phyloP scores from a whole-genome alignment of 2,797 vertebrate genomes.

The Menidia menidia region DNA sequence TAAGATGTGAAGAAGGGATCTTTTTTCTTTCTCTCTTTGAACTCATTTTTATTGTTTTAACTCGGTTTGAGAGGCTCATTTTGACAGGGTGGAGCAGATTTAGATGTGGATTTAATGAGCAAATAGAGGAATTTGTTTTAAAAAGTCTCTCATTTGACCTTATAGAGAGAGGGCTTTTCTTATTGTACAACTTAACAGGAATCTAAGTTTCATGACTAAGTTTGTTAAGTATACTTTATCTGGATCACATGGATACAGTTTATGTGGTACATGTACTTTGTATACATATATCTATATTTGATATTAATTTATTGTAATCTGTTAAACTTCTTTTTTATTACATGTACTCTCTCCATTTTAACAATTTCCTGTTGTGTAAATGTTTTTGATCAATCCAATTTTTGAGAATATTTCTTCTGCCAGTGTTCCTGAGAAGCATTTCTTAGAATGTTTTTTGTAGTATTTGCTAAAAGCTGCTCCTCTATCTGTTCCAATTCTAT shows the following conservation, averaged over 20 bases:
- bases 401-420: conserved; percentile 34
- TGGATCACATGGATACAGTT: conserved; percentile 45
- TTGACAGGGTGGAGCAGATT: conserved; percentile 20
- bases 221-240: conserved; percentile 30
- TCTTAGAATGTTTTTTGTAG: conserved; percentile 20
- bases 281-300: conserved; percentile 39
- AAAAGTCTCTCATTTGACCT: conserved; percentile 18
- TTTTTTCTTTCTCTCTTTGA: background rate
- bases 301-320: conserved; percentile 76
- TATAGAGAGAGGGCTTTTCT: conserved; percentile 33
- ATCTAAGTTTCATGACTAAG: conserved; percentile 27
- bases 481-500: conserved; percentile 36
- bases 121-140: conserved; percentile 20
- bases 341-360: conserved; percentile 52
- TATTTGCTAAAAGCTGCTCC: conserved; percentile 24
- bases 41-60: conserved; percentile 26
- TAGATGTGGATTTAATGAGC: conserved; percentile 21
- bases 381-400: conserved; percentile 28
- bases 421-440: conserved; percentile 25
- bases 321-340: conserved; percentile 59
- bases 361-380: conserved; percentile 28
- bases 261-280: conserved; percentile 26
- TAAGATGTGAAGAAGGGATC: conserved; percentile 16
- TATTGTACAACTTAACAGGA: conserved; percentile 48
- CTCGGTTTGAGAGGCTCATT: conserved; percentile 19